Conservation (phyloP, 2,888 invertebrate species). For the Mystacides longicornis region DNA sequence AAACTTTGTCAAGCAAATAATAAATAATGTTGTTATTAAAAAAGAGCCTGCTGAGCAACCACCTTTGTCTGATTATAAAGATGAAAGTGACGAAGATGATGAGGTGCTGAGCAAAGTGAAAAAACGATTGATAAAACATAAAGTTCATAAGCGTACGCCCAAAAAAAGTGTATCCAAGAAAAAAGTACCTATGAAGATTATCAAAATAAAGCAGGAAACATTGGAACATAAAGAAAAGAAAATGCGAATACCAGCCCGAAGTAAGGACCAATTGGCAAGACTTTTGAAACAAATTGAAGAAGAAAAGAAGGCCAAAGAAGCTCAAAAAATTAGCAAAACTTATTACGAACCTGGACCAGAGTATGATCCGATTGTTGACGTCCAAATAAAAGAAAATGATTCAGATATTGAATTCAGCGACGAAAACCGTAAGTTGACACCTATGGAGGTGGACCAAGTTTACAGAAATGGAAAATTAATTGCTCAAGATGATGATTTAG, state of each 20-base stretch:
- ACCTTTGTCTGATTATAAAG: background rate
- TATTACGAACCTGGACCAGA: background rate
- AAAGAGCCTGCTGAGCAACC: background rate
- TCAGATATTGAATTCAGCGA: background rate
- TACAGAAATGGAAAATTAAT: background rate
- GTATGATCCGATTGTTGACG: background rate
- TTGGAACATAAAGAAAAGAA: background rate
- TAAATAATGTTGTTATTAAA: background rate
- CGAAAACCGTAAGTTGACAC: background rate
- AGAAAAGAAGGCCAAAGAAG: background rate
- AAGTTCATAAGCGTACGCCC: background rate
- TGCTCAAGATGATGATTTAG: background rate
- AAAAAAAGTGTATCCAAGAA: too few species aligned
- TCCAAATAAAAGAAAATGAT: background rate
- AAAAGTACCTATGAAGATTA: background rate
- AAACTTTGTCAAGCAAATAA: background rate
- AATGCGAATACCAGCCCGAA: too few species aligned
- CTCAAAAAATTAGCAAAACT: background rate
- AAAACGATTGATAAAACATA: background rate
- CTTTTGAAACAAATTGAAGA: background rate
- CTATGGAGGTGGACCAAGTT: background rate
- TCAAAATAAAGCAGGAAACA: background rate
- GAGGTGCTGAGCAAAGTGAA: background rate
- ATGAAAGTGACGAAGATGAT: background rate
- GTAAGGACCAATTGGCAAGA: background rate